phyloP scores from a whole-genome alignment of 2,888 invertebrate genomes.

The Brachypterus glaber region DNA sequence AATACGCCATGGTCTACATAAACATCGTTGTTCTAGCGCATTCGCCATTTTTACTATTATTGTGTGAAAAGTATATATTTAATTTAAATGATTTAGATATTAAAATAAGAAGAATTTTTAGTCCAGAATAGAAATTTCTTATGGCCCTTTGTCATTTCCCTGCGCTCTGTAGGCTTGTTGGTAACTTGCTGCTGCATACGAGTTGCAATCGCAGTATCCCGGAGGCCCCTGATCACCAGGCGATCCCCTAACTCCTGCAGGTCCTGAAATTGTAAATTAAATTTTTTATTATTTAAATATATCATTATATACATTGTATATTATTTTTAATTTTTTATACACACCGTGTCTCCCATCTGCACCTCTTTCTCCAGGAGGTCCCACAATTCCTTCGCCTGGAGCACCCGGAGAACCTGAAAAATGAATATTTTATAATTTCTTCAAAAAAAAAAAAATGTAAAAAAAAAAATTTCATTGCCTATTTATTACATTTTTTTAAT shows the following conservation, averaged over 20 bases:
- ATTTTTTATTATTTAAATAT: conserved; percentile 3
- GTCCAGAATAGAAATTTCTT: too few species aligned
- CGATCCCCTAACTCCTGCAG: conserved; percentile 43
- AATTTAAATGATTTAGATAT: too few species aligned
- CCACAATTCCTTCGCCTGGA: conserved; percentile 53
- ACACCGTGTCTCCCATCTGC: conserved; percentile 64
- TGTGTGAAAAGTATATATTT: too few species aligned
- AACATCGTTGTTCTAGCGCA: too few species aligned
- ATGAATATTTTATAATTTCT: conserved; percentile 2
- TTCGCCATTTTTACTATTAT: too few species aligned
- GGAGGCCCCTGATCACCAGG: conserved; percentile 57
- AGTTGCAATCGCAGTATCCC: conserved; percentile 57
- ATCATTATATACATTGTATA: conserved; percentile 8
- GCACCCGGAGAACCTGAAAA: conserved; percentile 56
- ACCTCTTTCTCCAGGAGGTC: conserved; percentile 68
- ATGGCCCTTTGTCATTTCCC: conserved; percentile 53
- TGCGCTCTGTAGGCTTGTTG: conserved; percentile 40
- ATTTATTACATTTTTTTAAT: not conserved
- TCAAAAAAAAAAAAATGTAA: not conserved
- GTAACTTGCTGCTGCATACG: conserved; percentile 48
- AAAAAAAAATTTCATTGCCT: not conserved
- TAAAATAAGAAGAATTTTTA: too few species aligned
- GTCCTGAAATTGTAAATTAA: conserved; percentile 17
- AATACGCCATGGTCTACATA: too few species aligned
- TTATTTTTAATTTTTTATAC: conserved; percentile 8